Base-by-base conservation (phyloP, 2,797 vertebrate genomes). In the Neomorphus geoffroyi region DNA sequence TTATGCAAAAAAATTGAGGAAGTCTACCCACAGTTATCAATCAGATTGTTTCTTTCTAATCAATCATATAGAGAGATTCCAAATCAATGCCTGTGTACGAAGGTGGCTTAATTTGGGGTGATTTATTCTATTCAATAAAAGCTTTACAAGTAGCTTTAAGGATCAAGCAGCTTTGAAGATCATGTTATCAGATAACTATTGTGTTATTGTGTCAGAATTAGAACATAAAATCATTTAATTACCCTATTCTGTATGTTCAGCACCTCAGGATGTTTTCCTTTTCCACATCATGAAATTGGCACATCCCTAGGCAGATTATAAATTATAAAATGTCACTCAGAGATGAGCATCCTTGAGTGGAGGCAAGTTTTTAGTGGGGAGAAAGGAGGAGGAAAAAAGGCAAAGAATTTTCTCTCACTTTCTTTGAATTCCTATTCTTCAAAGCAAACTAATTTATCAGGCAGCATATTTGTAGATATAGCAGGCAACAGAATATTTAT, bases 161-260 rank as follows among this genome's bases (percentile, higher is more conserved):
- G 93, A 94, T 95, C 92, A 90, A 80, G 83, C 67, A 82, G 86
- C 80, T 95, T 85, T 96, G 70, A 92, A 90, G 80, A 94, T 79
- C 23, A 7, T 39, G 71, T 80, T 93, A 61, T 53, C 60, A 67
- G 94, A 85, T 94, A 89, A 78, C 86, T 74, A 35, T 77, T 57
- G 71, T 85, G 77, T 87, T 94, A 56, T 62, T 86, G 70, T 83
- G 57, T 83, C 91, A 94, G 79, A 95, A 93, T 84, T 84, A 75
- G 78, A 89, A 92, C 84, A 82, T 75, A 91, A 90, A 94, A 92
- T 91, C 45, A 66, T 73, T 93, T 95, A 82, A 93, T 95, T 94
- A 67, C 78, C 41, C 22, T 48, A 4, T 57, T 64, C 60, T 73
- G 13, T 30, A 21, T n/a, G 26, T 70, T 77, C 26, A 53, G 53